Base-by-base conservation (phyloP, 2,888 invertebrate genomes). In the Conistra vaccinii region DNA sequence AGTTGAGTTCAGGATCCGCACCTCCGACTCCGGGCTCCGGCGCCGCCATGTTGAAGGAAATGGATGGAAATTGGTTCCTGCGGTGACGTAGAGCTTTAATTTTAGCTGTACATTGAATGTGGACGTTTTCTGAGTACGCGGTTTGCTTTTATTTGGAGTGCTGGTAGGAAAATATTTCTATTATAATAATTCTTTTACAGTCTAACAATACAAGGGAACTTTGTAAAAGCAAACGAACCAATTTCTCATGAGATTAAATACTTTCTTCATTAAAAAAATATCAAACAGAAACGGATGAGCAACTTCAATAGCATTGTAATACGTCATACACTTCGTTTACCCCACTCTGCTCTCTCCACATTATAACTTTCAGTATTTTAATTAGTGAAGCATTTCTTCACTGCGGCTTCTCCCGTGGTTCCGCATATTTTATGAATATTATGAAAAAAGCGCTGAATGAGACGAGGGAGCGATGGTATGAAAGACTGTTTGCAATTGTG, bases 311-410 rank as follows among this genome's bases (percentile, higher is more conserved):
- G n/a, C 61, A 72, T 53, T 73, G 26, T 51, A 35, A 58, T 60
- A 53, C 26, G 20, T 29, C 26, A 63, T 42, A 29, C 51, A 53
- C 57, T 58, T 65, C 57, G 23, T 53, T 80, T 45, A 57, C 32
- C 32, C 57, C 32, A 65, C 69, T 23, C 2, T 23, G 23, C 61
- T n/a, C 58, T n/a, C 55, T 70, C 35, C 65, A 73, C 39, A 76
- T 79, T 75, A 61, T 70, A 71, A 51, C 53, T 63, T 55, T 57
- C 65, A 77, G 74, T 69, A 77, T 83, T 83, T 84, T 84, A 84
- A 83, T 83, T 83, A 83, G 55, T 73, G 73, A 68, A 73, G 62
- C 77, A 70, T 77, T 58, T 12, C 51, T 51, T 51, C 1, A n/a
- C 51, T 3, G 51, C 10, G 3, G 9, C 51, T 23, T 51, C 23